Conservation (phyloP, 2,888 invertebrate species). For the Leptogaster cylindrica region DNA sequence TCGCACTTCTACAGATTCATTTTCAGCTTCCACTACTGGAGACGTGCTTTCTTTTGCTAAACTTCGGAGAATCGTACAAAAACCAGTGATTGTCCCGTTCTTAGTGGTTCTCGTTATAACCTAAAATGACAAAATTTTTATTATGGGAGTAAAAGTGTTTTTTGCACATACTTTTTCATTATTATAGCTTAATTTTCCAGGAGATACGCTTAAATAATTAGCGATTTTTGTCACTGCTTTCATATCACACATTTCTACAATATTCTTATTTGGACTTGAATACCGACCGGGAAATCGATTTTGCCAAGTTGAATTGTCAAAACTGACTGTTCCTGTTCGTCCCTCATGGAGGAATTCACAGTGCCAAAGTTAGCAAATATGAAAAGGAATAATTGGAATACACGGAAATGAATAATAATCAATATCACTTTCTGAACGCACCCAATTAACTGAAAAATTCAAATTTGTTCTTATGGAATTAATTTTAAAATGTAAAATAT, state of each 20-base stretch:
- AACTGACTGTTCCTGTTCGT: too few species aligned
- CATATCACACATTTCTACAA: conserved; percentile 55
- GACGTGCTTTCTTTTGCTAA: conserved; percentile 62
- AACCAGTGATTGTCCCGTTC: conserved; percentile 63
- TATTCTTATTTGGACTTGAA: neutral
- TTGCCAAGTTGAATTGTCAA: neutral
- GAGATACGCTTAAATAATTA: conserved; percentile 64
- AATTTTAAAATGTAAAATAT: too few species aligned
- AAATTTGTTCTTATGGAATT: too few species aligned
- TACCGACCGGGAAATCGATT: neutral
- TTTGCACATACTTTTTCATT: conserved; percentile 62
- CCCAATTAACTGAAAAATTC: too few species aligned
- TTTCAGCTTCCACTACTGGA: conserved; percentile 55
- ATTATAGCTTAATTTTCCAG: conserved; percentile 65
- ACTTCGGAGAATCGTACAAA: conserved; percentile 64
- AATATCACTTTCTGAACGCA: too few species aligned
- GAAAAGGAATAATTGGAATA: too few species aligned
- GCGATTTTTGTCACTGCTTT: conserved; percentile 63
- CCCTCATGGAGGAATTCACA: too few species aligned
- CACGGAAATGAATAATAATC: too few species aligned
- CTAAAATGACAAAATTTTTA: conserved; percentile 54
- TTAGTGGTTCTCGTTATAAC: conserved; percentile 63
- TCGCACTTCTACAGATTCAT: conserved; percentile 50
- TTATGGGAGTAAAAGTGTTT: too few species aligned
- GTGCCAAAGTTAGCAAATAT: too few species aligned